Percentiles rank a stretch among this genome's conserved stretches.
phyloP scores from a whole-genome alignment of 2,113 vertebrate genomes.

The Protobothrops mucrosquamatus region DNA sequence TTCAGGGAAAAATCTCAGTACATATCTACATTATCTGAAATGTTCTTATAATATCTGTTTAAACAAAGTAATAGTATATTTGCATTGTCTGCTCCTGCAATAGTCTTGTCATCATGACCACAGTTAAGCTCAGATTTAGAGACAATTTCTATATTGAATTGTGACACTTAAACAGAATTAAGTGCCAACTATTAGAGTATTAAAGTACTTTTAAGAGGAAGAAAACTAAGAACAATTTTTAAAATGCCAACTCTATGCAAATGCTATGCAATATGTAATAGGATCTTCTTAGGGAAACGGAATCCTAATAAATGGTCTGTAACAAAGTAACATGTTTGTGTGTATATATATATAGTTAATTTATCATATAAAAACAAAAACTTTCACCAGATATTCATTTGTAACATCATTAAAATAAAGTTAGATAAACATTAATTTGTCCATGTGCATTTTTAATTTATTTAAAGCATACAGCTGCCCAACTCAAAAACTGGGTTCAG shows the following conservation, averaged over 20 bases:
- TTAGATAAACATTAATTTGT: neutral
- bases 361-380: slow-evolving; percentile 8
- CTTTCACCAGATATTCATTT: neutral
- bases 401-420: slow-evolving; percentile 1
- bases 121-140: neutral
- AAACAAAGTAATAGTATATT: neutral
- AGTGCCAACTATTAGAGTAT: neutral
- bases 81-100: neutral
- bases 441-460: neutral
- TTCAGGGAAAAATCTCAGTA: neutral
- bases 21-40: neutral
- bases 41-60: neutral
- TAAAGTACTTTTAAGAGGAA: neutral
- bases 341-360: neutral
- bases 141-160: neutral
- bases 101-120: neutral
- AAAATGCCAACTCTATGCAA: neutral
- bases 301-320: neutral
- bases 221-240: neutral
- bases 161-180: neutral
- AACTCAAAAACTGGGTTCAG: neutral
- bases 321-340: neutral
- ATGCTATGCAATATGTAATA: neutral
- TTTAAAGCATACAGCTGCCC: neutral
- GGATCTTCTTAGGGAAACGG: neutral